Percentiles rank a stretch among this genome's conserved stretches.
Conservation (phyloP, 2,888 invertebrate genomes). For the Erebia palarica region DNA sequence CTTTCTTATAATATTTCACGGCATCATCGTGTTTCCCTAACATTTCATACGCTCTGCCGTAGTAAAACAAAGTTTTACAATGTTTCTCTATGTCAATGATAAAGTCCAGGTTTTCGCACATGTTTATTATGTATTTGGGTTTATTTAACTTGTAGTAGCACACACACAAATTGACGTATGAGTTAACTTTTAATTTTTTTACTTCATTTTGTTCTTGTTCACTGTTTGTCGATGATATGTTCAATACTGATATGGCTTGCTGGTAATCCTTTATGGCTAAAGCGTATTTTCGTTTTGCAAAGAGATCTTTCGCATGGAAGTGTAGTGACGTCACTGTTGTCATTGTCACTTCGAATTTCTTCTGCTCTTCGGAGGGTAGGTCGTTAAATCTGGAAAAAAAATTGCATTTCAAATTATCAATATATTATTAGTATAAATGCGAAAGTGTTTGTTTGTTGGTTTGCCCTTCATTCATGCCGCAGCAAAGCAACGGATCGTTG, state of each 20-base stretch:
- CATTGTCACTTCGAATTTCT: constrained; percentile 58
- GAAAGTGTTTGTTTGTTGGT: no score
- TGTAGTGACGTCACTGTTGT: constrained; percentile 63
- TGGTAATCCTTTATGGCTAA: constrained; percentile 64
- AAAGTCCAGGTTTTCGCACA: constrained; percentile 64
- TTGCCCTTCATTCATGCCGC: no score
- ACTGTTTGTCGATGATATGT: constrained; percentile 53
- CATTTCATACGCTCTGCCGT: constrained; percentile 61
- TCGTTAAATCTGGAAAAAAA: constrained; percentile 64
- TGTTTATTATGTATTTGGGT: constrained; percentile 62
- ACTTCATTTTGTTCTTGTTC: constrained; percentile 52
- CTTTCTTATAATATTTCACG: constrained; percentile 62
- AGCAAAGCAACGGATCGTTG: no score
- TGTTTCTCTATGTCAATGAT: constrained; percentile 60
- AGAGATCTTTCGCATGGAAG: constrained; percentile 57
- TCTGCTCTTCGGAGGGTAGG: constrained; percentile 63
- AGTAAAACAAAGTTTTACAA: constrained; percentile 69
- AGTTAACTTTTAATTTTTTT: constrained; percentile 56
- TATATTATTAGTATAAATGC: no score
- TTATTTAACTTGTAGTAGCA: constrained; percentile 68
- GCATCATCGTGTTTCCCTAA: constrained; percentile 61
- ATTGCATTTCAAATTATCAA: no score
- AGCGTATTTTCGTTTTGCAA: constrained; percentile 53
- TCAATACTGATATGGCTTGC: constrained; percentile 59
- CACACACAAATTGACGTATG: constrained; percentile 65